Percentiles rank a stretch among this genome's conserved stretches.
Evolutionary conservation across 1,140 invertebrate species (phyloP).

Genomic region (Drosophila murphyi): DNA sequence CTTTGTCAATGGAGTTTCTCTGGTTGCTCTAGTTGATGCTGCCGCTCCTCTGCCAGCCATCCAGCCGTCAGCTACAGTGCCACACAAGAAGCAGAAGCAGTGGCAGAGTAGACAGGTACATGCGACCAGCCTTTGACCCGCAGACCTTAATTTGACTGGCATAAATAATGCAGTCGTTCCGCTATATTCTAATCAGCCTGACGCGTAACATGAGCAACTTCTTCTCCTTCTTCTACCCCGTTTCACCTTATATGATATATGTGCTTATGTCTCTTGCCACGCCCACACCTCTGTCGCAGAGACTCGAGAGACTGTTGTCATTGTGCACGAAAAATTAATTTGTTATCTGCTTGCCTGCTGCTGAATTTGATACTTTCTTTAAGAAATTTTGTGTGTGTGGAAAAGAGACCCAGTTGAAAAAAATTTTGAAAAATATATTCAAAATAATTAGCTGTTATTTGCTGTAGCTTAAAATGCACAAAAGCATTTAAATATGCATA

Average conservation of each 20-base stretch:
- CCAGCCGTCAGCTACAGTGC: neutral
- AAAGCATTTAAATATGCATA: too few species aligned
- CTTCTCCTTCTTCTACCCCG: neutral
- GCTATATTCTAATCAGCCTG: constrained; percentile 82
- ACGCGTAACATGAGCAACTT: constrained; percentile 69
- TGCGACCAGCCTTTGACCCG: constrained; percentile 65
- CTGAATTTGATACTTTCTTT: constrained; percentile 53
- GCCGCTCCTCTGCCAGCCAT: neutral
- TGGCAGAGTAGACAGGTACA: neutral
- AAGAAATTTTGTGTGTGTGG: constrained; percentile 11
- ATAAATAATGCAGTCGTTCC: constrained; percentile 71
- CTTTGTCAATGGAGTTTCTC: constrained; percentile 57
- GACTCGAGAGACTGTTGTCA: constrained; percentile 56
- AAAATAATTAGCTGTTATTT: too few species aligned
- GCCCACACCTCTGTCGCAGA: neutral
- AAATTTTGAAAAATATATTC: too few species aligned
- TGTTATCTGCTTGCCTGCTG: constrained; percentile 51
- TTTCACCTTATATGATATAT: constrained; percentile 51
- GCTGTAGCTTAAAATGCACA: too few species aligned
- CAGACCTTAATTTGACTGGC: constrained; percentile 70
- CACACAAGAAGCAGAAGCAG: too few species aligned
- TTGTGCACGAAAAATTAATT: constrained; percentile 71
- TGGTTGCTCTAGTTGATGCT: neutral
- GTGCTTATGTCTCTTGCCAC: constrained; percentile 17
- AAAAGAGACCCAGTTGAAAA: neutral